phyloP scores from a whole-genome alignment of 2,113 vertebrate genomes.

The Asarcornis scutulata region DNA sequence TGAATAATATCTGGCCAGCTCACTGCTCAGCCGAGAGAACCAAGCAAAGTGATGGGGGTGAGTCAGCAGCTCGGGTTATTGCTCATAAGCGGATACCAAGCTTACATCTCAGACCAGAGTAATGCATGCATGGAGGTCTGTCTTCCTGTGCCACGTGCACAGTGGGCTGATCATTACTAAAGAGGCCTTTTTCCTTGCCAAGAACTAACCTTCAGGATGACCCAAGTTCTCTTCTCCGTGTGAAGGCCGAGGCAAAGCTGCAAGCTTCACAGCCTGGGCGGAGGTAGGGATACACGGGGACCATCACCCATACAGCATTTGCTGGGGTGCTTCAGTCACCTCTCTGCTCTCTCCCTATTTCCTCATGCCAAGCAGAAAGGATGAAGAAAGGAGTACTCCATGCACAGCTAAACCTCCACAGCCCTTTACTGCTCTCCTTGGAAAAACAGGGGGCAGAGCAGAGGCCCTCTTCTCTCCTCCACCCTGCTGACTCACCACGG shows the following conservation, averaged over 20 bases:
- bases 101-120: neutral
- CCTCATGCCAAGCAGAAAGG: neutral
- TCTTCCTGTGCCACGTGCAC: neutral
- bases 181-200: neutral
- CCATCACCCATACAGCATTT: neutral
- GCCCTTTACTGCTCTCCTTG: neutral
- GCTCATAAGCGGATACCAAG: neutral
- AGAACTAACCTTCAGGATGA: neutral
- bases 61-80: slow-evolving; percentile 40
- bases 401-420: fast-evolving
- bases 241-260: neutral
- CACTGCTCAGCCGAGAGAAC: neutral
- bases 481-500: fast-evolving
- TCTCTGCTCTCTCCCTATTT: neutral
- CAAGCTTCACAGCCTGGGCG: neutral
- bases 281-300: neutral
- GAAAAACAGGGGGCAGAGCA: neutral
- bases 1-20: slow-evolving; percentile 30
- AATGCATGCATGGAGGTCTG: neutral
- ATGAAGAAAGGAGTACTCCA: neutral
- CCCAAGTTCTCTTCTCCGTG: neutral
- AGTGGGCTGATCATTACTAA: neutral
- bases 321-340: neutral
- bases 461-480: neutral
- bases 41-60: neutral